A percentile compares a stretch with the other conserved stretches of the same genome.
These are phyloP conservation scores for Xanthorhoe designata DNA, from an alignment of 2,888 invertebrate species.

Conservation along the genomic window DNA sequence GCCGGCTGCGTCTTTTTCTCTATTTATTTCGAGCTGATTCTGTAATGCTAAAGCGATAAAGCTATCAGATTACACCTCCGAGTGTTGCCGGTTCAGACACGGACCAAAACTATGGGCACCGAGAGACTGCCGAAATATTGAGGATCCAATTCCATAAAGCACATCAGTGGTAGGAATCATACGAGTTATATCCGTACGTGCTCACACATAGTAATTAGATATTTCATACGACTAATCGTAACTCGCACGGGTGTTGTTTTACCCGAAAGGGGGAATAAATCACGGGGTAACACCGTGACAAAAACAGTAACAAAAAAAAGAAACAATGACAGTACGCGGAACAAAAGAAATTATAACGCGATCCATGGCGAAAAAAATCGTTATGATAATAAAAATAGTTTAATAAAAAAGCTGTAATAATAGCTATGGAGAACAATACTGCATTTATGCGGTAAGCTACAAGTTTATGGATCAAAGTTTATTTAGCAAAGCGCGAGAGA, in stretches of 20 bases:
- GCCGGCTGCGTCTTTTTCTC: slow-evolving; percentile 50
- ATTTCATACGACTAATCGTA: slow-evolving; percentile 83
- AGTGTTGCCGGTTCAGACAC: slow-evolving; percentile 68
- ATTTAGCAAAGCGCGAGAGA: slow-evolving; percentile 73
- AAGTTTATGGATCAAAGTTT: slow-evolving; percentile 73
- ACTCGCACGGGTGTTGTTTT: slow-evolving; percentile 85
- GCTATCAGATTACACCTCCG: slow-evolving; percentile 74
- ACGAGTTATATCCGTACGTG: slow-evolving; percentile 83
- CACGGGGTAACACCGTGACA: slow-evolving; percentile 76
- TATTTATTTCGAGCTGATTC: slow-evolving; percentile 52
- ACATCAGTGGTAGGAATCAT: slow-evolving; percentile 80
- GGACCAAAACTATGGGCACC: slow-evolving; percentile 75
- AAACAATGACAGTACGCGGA: slow-evolving; percentile 80
- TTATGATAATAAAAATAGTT: slow-evolving; percentile 83
- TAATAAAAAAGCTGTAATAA: slow-evolving; percentile 80
- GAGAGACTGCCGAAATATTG: slow-evolving; percentile 83
- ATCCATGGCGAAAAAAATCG: slow-evolving; percentile 81
- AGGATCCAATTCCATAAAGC: slow-evolving; percentile 84
- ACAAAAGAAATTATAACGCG: slow-evolving; percentile 83
- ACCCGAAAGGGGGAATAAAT: slow-evolving; percentile 83
- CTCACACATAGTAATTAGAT: slow-evolving; percentile 84
- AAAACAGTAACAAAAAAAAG: slow-evolving; percentile 71
- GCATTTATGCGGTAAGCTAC: slow-evolving; percentile 58
- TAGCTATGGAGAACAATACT: slow-evolving; percentile 78
- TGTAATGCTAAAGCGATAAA: slow-evolving; percentile 61